phyloP scores from a whole-genome alignment of 2,113 vertebrate genomes.

The Hipposideros armiger region DNA sequence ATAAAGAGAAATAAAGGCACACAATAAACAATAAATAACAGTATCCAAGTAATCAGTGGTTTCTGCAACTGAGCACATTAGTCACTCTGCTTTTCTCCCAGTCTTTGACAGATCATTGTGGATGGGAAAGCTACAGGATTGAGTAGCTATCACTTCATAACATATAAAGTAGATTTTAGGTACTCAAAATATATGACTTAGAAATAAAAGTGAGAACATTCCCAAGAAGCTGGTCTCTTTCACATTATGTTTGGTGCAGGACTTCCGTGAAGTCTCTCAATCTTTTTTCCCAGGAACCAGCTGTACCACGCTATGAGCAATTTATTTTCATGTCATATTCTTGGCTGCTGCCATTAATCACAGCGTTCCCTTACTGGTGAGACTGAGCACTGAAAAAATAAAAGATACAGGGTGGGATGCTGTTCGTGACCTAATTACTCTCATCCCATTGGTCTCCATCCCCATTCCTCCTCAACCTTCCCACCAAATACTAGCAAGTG shows the following conservation, averaged over 20 bases:
- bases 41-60: background rate
- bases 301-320: slow-evolving; percentile 9
- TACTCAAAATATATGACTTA: slow-evolving; percentile 3
- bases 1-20: background rate
- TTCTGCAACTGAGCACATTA: background rate
- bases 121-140: background rate
- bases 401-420: background rate
- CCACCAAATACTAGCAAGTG: background rate
- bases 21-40: background rate
- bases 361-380: slow-evolving; percentile 43
- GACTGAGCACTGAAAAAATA: slow-evolving; percentile 42
- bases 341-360: slow-evolving; percentile 68
- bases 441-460: background rate
- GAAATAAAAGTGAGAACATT: slow-evolving; percentile 21
- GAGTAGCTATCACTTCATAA: background rate
- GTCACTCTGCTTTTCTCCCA: slow-evolving; percentile 1
- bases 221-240: slow-evolving; percentile 12
- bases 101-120: background rate
- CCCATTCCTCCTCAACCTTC: background rate
- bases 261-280: background rate
- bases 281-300: slow-evolving; percentile 32
- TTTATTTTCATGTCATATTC: slow-evolving; percentile 70
- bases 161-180: background rate
- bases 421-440: slow-evolving; percentile 33
- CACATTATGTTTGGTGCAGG: background rate